Conservation (phyloP, 2,888 invertebrate genomes). For the Eudemis profundana region DNA sequence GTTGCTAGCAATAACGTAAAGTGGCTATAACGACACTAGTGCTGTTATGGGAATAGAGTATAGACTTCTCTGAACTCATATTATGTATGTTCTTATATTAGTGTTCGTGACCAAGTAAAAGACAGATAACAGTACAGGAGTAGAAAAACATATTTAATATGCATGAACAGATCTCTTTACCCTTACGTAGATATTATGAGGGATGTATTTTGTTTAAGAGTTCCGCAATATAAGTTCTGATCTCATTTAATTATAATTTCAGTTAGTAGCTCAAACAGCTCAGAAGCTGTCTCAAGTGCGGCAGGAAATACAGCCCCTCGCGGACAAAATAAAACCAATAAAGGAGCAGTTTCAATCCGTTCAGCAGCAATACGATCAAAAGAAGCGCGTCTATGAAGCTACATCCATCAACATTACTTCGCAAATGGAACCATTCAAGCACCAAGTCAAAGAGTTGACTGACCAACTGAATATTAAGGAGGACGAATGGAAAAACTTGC, state of each 20-base stretch:
- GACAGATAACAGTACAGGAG: no score
- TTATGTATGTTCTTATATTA: no score
- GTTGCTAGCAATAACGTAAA: no score
- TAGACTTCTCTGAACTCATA: no score
- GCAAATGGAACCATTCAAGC: constrained; percentile 84
- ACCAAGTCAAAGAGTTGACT: constrained; percentile 81
- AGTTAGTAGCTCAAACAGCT: constrained; percentile 87
- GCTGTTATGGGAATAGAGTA: no score
- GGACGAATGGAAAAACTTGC: constrained; percentile 83
- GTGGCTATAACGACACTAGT: no score
- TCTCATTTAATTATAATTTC: constrained; percentile 52
- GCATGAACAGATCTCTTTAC: no score
- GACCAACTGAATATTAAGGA: constrained; percentile 81
- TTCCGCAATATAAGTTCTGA: constrained; percentile 1
- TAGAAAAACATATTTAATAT: no score
- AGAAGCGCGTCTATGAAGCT: constrained; percentile 88
- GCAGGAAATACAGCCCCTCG: constrained; percentile 79
- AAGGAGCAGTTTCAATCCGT: constrained; percentile 88
- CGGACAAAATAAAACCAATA: constrained; percentile 86
- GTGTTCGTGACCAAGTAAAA: no score
- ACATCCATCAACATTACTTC: constrained; percentile 84
- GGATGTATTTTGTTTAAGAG: no score
- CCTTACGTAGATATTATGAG: no score
- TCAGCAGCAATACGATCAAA: constrained; percentile 88
- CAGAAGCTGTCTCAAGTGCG: constrained; percentile 80